These are phyloP conservation scores for Hystrix cristata DNA, from an alignment of 2,113 vertebrate genomes.

Conservation along the genomic window DNA sequence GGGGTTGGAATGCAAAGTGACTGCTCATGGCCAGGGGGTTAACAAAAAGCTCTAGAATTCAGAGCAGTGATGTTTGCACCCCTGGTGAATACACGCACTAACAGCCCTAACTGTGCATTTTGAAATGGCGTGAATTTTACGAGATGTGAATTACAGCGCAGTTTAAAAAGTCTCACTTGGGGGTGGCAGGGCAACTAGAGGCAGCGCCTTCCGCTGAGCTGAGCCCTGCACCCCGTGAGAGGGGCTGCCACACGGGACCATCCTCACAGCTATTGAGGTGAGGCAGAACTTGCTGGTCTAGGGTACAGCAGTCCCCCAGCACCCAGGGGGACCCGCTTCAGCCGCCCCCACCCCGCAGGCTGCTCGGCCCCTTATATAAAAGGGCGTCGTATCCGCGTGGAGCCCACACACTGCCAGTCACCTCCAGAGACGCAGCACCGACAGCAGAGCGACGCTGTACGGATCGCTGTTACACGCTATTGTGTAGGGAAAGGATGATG, in stretches of 20 bases:
- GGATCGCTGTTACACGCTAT: neutral
- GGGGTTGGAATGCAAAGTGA: neutral
- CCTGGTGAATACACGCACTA: neutral
- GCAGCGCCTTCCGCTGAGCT: neutral
- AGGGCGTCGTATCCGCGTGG: fast-evolving
- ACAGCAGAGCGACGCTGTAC: neutral
- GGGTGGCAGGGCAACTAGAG: neutral
- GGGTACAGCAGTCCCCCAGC: neutral
- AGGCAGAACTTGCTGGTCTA: neutral
- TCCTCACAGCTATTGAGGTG: neutral
- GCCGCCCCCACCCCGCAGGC: neutral
- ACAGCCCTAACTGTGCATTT: neutral
- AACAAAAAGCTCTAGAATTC: neutral
- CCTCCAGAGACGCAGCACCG: neutral
- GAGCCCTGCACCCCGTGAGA: neutral
- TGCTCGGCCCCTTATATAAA: neutral
- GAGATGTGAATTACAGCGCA: neutral
- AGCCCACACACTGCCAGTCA: neutral
- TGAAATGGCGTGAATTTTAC: neutral
- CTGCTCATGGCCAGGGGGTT: neutral
- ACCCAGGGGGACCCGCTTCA: neutral
- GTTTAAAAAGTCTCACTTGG: neutral
- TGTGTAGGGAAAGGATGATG: neutral
- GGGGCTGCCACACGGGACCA: neutral
- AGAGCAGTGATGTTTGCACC: neutral